Conservation (phyloP, 2,113 vertebrate species). For the Oreochromis spilurus region DNA sequence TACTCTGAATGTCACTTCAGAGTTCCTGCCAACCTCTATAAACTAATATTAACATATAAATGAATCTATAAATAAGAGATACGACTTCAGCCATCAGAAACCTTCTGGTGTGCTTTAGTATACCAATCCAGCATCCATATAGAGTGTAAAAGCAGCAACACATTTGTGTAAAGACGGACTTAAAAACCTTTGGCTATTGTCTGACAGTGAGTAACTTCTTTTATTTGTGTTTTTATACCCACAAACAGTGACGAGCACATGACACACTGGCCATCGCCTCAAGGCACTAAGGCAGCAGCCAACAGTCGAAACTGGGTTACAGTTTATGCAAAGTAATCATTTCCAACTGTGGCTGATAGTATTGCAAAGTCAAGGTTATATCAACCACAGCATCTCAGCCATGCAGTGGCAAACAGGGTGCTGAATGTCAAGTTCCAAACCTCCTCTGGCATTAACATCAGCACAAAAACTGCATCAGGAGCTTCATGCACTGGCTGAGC, state of each 20-base stretch:
- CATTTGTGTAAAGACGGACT: accelerated
- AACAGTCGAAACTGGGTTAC: background rate
- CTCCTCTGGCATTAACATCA: background rate
- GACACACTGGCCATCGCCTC: background rate
- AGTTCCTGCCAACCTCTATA: background rate
- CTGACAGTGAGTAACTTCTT: background rate
- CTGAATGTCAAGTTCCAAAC: background rate
- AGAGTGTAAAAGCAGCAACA: background rate
- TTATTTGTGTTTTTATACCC: background rate
- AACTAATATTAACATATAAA: background rate
- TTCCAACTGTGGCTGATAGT: background rate
- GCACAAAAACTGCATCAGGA: background rate
- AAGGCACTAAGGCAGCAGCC: background rate
- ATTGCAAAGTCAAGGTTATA: background rate
- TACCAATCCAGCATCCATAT: accelerated
- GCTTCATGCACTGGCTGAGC: background rate
- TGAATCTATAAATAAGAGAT: background rate
- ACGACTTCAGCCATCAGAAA: background rate
- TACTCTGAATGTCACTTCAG: accelerated
- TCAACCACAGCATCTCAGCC: background rate
- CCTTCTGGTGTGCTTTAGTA: background rate
- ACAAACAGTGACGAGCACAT: background rate
- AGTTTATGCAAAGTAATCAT: background rate
- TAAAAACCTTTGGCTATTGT: background rate
- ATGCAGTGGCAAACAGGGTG: accelerated